Base-by-base conservation (phyloP, 2,797 vertebrate species). In the Gadopsis marmoratus region DNA sequence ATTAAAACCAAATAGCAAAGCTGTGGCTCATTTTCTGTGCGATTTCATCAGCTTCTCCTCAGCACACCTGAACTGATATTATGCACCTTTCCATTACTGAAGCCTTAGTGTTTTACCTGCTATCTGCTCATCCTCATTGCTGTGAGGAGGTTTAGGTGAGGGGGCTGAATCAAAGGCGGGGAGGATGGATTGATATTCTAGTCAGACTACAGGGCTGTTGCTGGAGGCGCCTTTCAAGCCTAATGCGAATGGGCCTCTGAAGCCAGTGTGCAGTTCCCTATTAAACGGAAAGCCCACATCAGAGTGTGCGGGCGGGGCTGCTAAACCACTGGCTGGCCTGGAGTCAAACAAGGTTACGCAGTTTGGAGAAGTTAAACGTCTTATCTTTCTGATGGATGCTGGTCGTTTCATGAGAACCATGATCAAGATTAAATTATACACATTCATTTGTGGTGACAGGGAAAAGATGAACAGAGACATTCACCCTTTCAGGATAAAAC, bases 161-260 rank as follows among this genome's bases (percentile, higher is more conserved):
- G 78, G 77, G 73, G 73, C 67, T 80, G 86, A 89, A 88, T 94
- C 86, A 92, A 89, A 93, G 71, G 84, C 69, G n/a, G 67, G 81
- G 66, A 81, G 71, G 71, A 74, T 78, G 59, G 84, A 93, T 93
- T 95, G 92, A 94, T 93, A 95, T 95, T 95, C 93, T 59, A 84
- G 85, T 92, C 92, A 94, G 86, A 85, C 82, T 72, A 67, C 58
- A 33, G 79, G 84, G 79, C 72, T 85, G 79, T 69, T 87, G 91
- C 92, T 86, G 17, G 69, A 88, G 79, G 87, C 85, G 79, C 64
- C 64, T 92, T 89, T 93, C 72, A 86, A 83, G 51, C 74, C 76
- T 88, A 83, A 93, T 83, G 81, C 74, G 85, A 87, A 88, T 56
- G 33, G 68, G 62, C 63, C 70, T 81, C 64, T 76, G 84, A 89